Conservation (phyloP, 2,797 vertebrate species). For the Graptemys geographica region DNA sequence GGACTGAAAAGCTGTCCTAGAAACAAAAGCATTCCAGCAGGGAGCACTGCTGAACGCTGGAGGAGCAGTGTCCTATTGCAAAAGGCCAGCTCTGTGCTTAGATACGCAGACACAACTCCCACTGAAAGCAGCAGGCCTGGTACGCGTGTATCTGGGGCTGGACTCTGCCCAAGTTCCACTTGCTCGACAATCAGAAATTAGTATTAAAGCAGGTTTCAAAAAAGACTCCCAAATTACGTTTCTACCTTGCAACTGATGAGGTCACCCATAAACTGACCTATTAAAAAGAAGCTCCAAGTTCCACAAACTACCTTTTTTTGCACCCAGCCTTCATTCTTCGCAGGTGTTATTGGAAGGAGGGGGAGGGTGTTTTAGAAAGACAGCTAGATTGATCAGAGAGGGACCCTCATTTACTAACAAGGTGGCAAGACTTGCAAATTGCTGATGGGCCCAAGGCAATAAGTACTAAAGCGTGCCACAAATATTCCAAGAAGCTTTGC, state of each 20-base stretch:
- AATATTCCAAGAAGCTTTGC: neutral
- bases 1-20: neutral
- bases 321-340: neutral
- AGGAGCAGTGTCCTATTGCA: neutral
- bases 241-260: neutral
- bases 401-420: neutral
- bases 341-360: neutral
- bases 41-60: neutral
- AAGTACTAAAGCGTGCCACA: neutral
- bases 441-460: neutral
- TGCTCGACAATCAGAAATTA: neutral
- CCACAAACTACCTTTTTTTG: neutral
- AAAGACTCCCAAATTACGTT: neutral
- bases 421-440: neutral
- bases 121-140: fast-evolving
- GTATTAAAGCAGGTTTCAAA: neutral
- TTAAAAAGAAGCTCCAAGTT: neutral
- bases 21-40: neutral
- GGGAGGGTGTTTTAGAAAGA: neutral
- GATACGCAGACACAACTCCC: neutral
- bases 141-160: neutral
- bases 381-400: neutral
- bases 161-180: neutral
- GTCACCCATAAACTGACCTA: neutral
- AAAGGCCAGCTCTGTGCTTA: fast-evolving